A percentile compares a stretch with the other conserved stretches of the same genome.
These are phyloP conservation scores for Diadema setosum DNA, from an alignment of 35 echinoderm and acorn worm species.

Conservation along the genomic window DNA sequence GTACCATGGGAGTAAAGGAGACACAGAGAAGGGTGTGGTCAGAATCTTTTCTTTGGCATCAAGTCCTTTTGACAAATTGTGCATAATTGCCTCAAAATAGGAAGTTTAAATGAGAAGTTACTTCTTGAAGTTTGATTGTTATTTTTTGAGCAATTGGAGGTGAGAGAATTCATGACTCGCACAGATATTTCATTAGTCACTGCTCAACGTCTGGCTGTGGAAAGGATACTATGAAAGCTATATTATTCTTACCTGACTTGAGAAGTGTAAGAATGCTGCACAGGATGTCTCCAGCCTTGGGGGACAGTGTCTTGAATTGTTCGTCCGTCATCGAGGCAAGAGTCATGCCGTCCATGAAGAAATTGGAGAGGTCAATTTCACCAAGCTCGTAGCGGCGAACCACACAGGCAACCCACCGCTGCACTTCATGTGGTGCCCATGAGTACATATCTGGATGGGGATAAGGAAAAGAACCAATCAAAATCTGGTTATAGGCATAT, in stretches of 20 bases:
- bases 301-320: constrained; percentile 54
- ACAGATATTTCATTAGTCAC: neutral
- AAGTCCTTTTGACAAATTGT: too few species aligned
- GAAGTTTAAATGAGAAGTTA: too few species aligned
- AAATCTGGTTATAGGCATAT: too few species aligned
- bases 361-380: constrained; percentile 57
- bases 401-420: constrained; percentile 59
- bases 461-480: neutral
- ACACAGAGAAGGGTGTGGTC: too few species aligned
- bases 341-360: constrained; percentile 53
- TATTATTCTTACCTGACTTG: constrained; percentile 31
- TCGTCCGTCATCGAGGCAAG: constrained; percentile 62
- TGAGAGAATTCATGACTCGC: too few species aligned
- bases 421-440: constrained; percentile 79
- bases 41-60: too few species aligned
- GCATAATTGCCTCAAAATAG: too few species aligned
- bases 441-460: constrained; percentile 48
- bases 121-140: too few species aligned
- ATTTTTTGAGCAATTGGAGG: too few species aligned
- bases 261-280: constrained; percentile 39
- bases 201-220: too few species aligned
- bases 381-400: constrained; percentile 37
- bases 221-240: neutral
- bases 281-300: constrained; percentile 73
- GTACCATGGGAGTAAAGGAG: neutral